These are phyloP conservation scores for Blastobasis adustella DNA, from an alignment of 2,888 invertebrate species.

Conservation along the genomic window DNA sequence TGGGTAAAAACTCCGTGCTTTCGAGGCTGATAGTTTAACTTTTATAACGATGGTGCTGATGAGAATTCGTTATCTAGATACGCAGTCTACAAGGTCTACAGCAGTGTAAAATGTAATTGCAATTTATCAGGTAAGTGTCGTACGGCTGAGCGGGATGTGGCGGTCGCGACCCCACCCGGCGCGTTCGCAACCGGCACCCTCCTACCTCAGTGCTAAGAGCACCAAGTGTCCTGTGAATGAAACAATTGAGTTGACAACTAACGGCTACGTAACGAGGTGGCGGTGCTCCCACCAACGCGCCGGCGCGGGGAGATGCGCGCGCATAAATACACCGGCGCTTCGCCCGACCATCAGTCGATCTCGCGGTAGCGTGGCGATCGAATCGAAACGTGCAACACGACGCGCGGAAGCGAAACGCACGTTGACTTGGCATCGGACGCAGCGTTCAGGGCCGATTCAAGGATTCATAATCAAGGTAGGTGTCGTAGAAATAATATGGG, in stretches of 20 bases:
- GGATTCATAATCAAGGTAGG: constrained; percentile 33
- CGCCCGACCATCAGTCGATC: constrained; percentile 58
- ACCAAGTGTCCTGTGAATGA: constrained; percentile 19
- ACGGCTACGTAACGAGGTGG: constrained; percentile 9
- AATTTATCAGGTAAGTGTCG: too few species aligned
- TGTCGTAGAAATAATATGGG: too few species aligned
- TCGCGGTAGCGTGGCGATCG: constrained; percentile 39
- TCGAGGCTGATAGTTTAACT: too few species aligned
- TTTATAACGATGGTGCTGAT: too few species aligned
- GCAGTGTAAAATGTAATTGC: too few species aligned
- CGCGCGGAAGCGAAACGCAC: constrained; percentile 21
- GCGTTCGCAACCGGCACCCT: background rate
- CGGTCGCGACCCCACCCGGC: too few species aligned
- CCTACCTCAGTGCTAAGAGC: constrained; percentile 2
- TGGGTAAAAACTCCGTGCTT: too few species aligned
- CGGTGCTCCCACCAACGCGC: constrained; percentile 53
- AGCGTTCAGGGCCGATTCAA: constrained; percentile 24
- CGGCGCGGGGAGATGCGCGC: constrained; percentile 62
- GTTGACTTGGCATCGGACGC: constrained; percentile 19
- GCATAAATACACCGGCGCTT: constrained; percentile 58
- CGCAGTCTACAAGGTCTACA: too few species aligned
- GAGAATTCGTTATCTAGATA: too few species aligned
- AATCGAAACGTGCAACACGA: constrained; percentile 23
- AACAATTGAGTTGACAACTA: constrained; percentile 1
- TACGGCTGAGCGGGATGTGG: too few species aligned